A percentile compares a stretch with the other conserved stretches of the same genome.
Evolutionary conservation across 2,797 vertebrate genomes (phyloP).

Genomic region (Micrastur ruficollis): DNA sequence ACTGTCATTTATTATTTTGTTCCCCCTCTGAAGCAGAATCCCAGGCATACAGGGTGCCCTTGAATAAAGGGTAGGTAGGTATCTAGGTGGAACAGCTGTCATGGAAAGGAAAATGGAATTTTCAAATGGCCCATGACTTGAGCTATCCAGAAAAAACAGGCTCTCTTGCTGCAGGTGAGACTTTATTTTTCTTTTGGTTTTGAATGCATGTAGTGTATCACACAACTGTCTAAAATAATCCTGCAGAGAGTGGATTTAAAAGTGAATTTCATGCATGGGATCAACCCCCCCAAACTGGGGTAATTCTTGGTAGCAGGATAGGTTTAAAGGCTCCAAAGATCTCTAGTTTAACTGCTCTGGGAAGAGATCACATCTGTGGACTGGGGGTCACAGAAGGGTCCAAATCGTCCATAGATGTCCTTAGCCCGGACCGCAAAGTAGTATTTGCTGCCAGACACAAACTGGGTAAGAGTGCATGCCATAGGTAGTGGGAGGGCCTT

Average conservation of each 20-base stretch:
- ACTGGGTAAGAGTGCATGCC: slow-evolving; percentile 98
- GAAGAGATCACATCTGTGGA: slow-evolving; percentile 94
- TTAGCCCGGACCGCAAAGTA: slow-evolving; percentile 97
- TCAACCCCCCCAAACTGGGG: slow-evolving; percentile 64
- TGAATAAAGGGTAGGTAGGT: slow-evolving; percentile 9
- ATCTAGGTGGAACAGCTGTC: slow-evolving; percentile 17
- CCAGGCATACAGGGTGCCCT: neutral
- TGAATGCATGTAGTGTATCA: slow-evolving; percentile 75
- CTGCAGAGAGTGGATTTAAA: slow-evolving; percentile 71
- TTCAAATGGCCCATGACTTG: slow-evolving; percentile 54
- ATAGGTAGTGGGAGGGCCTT: slow-evolving; percentile 95
- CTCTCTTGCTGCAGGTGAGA: slow-evolving; percentile 62
- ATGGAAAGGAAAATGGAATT: slow-evolving; percentile 48
- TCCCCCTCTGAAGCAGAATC: slow-evolving; percentile 53
- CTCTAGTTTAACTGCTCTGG: slow-evolving; percentile 77
- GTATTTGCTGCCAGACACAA: slow-evolving; percentile 97
- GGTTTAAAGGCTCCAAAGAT: slow-evolving; percentile 54
- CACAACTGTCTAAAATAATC: slow-evolving; percentile 69
- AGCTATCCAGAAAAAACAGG: slow-evolving; percentile 64
- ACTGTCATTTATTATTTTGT: slow-evolving; percentile 7
- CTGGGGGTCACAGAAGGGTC: slow-evolving; percentile 98
- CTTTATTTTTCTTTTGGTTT: slow-evolving; percentile 74
- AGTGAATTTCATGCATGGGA: slow-evolving; percentile 76
- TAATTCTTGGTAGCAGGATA: slow-evolving; percentile 44
- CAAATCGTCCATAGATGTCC: slow-evolving; percentile 95